Evolutionary conservation across 2,113 vertebrate genomes (phyloP).

Genomic region (Theristicus caerulescens): DNA sequence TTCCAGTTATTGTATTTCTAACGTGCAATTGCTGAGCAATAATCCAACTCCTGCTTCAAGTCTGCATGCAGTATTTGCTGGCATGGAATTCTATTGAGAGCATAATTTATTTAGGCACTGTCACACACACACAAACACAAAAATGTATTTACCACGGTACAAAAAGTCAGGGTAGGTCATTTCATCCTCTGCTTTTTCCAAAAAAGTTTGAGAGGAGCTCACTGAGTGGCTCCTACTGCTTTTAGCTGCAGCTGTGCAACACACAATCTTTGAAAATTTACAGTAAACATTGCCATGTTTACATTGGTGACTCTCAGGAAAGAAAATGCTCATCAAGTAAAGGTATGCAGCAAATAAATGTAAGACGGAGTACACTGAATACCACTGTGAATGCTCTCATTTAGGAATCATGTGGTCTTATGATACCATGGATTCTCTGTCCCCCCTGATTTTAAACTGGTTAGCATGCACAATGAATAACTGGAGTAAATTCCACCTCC

Average conservation of each 20-base stretch:
- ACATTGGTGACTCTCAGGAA: not conserved
- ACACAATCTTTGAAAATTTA: not conserved
- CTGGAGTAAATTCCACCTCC: not conserved
- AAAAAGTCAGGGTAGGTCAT: slow-evolving; percentile 32
- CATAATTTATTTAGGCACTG: not conserved
- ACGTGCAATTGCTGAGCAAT: not conserved
- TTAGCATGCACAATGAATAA: not conserved
- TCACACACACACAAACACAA: not conserved
- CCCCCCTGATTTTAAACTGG: not conserved
- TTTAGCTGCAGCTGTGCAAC: not conserved
- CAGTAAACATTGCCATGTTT: not conserved
- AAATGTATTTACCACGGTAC: slow-evolving; percentile 9
- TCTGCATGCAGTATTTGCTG: not conserved
- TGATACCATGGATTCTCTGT: not conserved
- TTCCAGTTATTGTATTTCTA: not conserved
- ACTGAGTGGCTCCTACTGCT: not conserved
- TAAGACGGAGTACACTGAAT: not conserved
- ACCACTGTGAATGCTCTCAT: not conserved
- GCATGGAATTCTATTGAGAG: not conserved
- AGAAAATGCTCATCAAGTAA: not conserved
- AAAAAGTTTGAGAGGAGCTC: not conserved
- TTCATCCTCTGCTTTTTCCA: not conserved
- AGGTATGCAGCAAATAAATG: not conserved
- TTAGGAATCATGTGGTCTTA: not conserved
- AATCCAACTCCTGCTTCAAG: not conserved